Evolutionary conservation across 2,797 vertebrate genomes (phyloP), one percentile per base, ranked within the genome.

Genomic region (Pseudochromis fuscus): DNA sequence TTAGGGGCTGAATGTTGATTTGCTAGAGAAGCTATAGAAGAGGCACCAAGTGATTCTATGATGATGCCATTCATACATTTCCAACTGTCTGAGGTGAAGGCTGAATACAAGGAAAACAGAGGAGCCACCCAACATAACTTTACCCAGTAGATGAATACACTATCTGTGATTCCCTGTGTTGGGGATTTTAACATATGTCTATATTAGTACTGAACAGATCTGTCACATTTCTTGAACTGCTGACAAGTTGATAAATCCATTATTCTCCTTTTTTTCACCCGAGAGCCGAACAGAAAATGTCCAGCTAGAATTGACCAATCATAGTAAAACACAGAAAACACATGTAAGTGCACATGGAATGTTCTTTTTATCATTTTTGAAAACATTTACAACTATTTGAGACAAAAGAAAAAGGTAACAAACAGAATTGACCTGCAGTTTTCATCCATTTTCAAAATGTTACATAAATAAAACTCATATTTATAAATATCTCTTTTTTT

Each of bases 401-500:
- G 94, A 97, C 95, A 95, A 94, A 95, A 92, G 78, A 75, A 75
- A 74, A 74, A 35, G 48, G 94, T 96, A 95, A 97, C 95, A 98
- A 95, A 95, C 93, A 94, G 94, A 96, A 94, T 96, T 94, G 94
- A 95, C 94, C 93, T 95, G 94, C 93, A 95, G 93, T 94, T 94
- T 95, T 93, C 94, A 95, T 95, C 94, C 95, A 93, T 97, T 97
- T 96, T 95, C 87, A 92, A 94, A 95, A 91, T 93, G 95, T 97
- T 98, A 98, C 97, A 99, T 99, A 99, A 99, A 99, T 99, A 98
- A 96, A 96, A 96, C 93, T 94, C 91, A 94, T 92, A 94, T 96
- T 98, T 97, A 99, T 98, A 99, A 99, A 99, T 99, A 99, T 96
- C 96, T 99, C 96, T 98, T 95, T 91, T 97, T 94, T 97, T 98